These are phyloP conservation scores for Prionace glauca DNA, from an alignment of 2,797 vertebrate genomes.

Conservation along the genomic window DNA sequence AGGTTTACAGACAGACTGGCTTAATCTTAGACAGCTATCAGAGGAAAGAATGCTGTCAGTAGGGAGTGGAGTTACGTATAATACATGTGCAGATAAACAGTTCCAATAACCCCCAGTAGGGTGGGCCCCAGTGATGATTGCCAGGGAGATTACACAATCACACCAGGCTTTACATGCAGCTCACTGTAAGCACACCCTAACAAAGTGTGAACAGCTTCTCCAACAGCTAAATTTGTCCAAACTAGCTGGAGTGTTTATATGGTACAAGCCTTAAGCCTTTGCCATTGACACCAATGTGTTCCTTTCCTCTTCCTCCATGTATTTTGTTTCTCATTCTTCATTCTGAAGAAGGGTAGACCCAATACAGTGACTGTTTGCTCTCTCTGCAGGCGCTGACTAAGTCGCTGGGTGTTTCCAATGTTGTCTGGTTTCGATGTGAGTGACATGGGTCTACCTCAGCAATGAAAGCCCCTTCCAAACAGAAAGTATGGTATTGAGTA, in stretches of 20 bases:
- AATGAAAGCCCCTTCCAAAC: not conserved
- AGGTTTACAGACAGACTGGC: too few species aligned
- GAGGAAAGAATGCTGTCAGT: too few species aligned
- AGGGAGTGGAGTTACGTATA: not conserved
- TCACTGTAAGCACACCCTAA: not conserved
- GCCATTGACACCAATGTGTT: not conserved
- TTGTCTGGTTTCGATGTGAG: not conserved
- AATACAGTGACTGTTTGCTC: not conserved
- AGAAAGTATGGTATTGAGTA: not conserved
- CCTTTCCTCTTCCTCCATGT: not conserved
- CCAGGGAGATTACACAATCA: not conserved
- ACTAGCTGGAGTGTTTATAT: not conserved
- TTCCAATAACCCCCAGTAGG: not conserved
- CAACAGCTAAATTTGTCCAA: not conserved
- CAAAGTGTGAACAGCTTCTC: not conserved
- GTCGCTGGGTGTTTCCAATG: not conserved
- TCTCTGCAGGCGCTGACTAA: not conserved
- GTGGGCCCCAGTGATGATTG: not conserved
- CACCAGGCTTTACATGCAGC: not conserved
- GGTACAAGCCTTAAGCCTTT: not conserved
- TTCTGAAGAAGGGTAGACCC: not conserved
- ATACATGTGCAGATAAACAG: not conserved
- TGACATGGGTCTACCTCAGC: not conserved
- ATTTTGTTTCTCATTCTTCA: not conserved
- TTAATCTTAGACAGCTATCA: too few species aligned